phyloP scores from a whole-genome alignment of 2,888 invertebrate species.

The Eutolmus rufibarbis region DNA sequence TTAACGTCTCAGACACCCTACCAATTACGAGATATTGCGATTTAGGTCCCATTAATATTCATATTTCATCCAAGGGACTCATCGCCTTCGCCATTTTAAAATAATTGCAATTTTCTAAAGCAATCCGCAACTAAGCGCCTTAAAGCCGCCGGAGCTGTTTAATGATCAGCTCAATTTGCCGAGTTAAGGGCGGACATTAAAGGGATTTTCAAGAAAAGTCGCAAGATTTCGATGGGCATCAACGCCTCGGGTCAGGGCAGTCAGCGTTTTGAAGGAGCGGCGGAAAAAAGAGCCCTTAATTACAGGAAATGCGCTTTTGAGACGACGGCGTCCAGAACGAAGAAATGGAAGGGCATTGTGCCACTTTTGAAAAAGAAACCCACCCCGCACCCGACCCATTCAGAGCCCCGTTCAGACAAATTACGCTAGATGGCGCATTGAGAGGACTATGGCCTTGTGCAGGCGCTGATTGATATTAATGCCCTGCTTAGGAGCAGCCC shows the following conservation, averaged over 20 bases:
- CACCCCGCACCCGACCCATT: background rate
- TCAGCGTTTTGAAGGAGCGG: background rate
- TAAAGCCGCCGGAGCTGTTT: background rate
- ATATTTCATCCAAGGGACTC: background rate
- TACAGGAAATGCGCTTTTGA: background rate
- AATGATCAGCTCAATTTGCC: background rate
- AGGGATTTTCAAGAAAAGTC: background rate
- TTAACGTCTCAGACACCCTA: background rate
- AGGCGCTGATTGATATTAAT: background rate
- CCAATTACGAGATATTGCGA: background rate
- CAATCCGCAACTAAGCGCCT: background rate
- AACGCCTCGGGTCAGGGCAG: background rate
- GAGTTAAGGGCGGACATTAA: background rate
- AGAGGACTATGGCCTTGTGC: background rate
- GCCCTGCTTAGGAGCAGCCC: background rate
- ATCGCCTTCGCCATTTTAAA: background rate
- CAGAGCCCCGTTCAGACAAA: background rate
- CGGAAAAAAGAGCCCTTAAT: background rate
- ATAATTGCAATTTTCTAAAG: background rate
- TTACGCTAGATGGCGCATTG: background rate
- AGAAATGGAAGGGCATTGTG: background rate
- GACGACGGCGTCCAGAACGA: background rate
- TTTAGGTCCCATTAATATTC: background rate
- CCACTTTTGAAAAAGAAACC: background rate
- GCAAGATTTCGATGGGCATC: background rate